Evolutionary conservation across 1,140 invertebrate genomes (phyloP), one percentile per base, ranked within the genome.

Genomic region (Asobara japonica): DNA sequence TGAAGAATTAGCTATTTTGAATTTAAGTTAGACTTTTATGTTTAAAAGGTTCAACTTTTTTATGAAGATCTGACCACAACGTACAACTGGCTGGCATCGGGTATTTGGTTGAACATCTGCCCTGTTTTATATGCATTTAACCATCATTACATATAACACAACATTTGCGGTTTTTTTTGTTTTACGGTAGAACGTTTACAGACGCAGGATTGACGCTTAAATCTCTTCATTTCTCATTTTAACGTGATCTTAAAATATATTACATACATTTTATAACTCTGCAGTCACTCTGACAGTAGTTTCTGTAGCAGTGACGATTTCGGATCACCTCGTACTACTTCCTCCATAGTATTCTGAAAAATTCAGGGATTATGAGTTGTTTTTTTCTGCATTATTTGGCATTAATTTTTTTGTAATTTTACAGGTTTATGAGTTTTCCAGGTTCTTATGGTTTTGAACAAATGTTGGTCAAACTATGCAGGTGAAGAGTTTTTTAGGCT

Each of bases 271-370:
- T 51, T 68, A 60, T 78, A 67, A 72, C 78, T 79, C 81, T 79
- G 81, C 82, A 84, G 88, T 92, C 91, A 93, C 89, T 94, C 93
- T 76, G 93, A 94, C 80, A 94, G 86, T 81, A 94, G 88, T 84
- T 94, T 93, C 88, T 94, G 92, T 78, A 94, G 88, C 82, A 94
- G 87, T 78, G 92, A 93, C 69, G 92, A 91, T 81, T 92, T 93
- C 80, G 89, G 89, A 90, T 91, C 91, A 90, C 90, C 89, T 89
- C 89, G 89, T 77, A 85, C 88, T 76, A 86, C 89, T 89, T 92
- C 92, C 90, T 93, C 92, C 91, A 92, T 91, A 92, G 90, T 90
- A 92, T 82, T 92, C 92, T 93, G 90, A 45, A 45, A 45, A 38
- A 38, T n/a, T n/a, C n/a, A n/a, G n/a, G n/a, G n/a, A n/a, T n/a